These are phyloP conservation scores for Argya squamiceps DNA, from an alignment of 2,797 vertebrate genomes.

Conservation along the genomic window DNA sequence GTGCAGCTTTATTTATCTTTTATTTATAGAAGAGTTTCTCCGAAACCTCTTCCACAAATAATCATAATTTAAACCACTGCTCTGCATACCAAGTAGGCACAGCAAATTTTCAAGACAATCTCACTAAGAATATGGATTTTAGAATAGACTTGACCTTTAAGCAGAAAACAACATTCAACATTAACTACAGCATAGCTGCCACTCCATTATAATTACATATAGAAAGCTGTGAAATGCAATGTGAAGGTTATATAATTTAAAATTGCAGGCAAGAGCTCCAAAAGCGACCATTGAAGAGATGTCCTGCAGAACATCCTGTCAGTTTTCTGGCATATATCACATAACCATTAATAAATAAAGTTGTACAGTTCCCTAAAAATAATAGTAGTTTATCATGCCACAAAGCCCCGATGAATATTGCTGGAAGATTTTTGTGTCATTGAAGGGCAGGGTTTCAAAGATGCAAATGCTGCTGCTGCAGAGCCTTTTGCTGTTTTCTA, in stretches of 20 bases:
- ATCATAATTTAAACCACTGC: not conserved
- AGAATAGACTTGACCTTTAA: constrained; percentile 65
- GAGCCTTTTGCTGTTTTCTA: not conserved
- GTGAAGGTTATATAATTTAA: constrained; percentile 43
- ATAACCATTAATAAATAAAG: constrained; percentile 19
- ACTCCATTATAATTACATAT: constrained; percentile 26
- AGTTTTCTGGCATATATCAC: constrained; percentile 13
- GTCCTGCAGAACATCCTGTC: constrained; percentile 43
- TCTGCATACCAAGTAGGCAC: constrained; percentile 32
- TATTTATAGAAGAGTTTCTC: constrained; percentile 53
- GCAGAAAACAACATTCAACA: constrained; percentile 38
- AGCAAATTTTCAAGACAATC: constrained; percentile 27
- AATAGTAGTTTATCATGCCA: not conserved
- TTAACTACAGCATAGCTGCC: constrained; percentile 47
- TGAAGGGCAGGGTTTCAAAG: not conserved
- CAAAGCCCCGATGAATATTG: not conserved
- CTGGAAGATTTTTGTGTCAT: not conserved
- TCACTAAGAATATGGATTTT: constrained; percentile 50
- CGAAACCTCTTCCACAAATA: constrained; percentile 44
- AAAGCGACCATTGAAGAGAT: not conserved
- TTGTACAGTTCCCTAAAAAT: constrained; percentile 36
- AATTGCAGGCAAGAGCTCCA: not conserved
- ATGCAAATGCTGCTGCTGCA: not conserved
- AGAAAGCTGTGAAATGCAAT: constrained; percentile 28
- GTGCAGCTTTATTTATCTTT: constrained; percentile 40